Base-by-base conservation (phyloP, 2,113 vertebrate species). In the Pteruthius melanotis region DNA sequence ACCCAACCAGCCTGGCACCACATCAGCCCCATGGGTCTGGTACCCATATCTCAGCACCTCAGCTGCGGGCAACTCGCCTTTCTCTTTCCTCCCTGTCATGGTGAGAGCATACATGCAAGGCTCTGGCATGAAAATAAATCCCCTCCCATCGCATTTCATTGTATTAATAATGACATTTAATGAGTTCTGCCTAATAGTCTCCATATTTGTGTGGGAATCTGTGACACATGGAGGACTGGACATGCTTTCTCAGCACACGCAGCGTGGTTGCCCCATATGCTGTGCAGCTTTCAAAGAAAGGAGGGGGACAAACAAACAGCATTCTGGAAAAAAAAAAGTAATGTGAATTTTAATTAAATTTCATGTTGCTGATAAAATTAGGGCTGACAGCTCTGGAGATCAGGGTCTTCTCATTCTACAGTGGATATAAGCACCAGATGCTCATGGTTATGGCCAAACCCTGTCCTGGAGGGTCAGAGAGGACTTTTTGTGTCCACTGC, bases 131-230 rank as follows among this genome's bases (percentile, higher is more conserved):
- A 97, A 97, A 97, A 97, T 96, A 97, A 97, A 95, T 70, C 87
- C 45, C 22, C 24, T 92, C 79, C 89, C 95, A 94, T 96, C 35
- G 16, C 84, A 87, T 95, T 91, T 77, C 89, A 53, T 82, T 49
- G 80, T 96, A 95, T 97, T 97, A 97, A 97, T 96, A 92, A 93
- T 75, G 77, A 87, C 83, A 91, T 52, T 96, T 96, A 96, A 68
- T 94, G 89, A 83, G 65, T 93, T 87, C 95, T 97, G 60, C 72
- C 72, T 93, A 84, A 92, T 91, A 80, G 59, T 31, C 90, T 96
- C 93, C 94, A 74, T 91, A 92, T 96, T 97, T 97, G 90, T 35
- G 40, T 90, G 94, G 96, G 93, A 96, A 97, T 97, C 87, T 96
- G 93, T 79, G 91, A 88, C 85, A 94, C 39, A 78, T 26, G 24